Conservation (phyloP, 35 echinoderm and acorn worm genomes). For the Amphiura filiformis region DNA sequence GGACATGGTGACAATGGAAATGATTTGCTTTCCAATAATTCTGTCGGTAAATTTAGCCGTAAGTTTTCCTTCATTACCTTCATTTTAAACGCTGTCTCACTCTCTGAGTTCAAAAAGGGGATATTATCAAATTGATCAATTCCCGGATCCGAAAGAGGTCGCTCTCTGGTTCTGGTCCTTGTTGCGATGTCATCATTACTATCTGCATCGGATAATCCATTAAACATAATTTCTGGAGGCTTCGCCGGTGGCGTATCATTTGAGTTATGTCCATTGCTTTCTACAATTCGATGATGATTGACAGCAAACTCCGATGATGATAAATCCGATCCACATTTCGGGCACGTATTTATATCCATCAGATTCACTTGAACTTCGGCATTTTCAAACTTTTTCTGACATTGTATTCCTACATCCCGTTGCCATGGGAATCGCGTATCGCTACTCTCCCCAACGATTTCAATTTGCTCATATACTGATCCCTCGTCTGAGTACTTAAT, state of each 20-base stretch:
- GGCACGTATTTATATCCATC: background rate
- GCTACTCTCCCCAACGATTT: conserved; percentile 43
- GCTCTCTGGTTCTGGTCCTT: background rate
- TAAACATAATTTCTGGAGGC: background rate
- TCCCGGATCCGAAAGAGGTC: background rate
- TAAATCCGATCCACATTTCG: background rate
- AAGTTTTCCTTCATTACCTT: conserved; percentile 3
- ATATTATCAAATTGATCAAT: conserved; percentile 4
- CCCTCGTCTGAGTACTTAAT: conserved; percentile 30
- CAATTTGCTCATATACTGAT: conserved; percentile 36
- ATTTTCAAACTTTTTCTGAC: conserved; percentile 1
- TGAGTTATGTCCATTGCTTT: background rate
- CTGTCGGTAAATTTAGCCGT: background rate
- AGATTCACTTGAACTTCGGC: conserved; percentile 4
- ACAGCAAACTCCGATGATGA: background rate
- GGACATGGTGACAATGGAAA: conserved; percentile 27
- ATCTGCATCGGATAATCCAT: background rate
- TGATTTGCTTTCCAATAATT: conserved; percentile 10
- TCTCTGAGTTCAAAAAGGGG: background rate
- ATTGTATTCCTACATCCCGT: conserved; percentile 52
- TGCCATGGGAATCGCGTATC: conserved; percentile 52
- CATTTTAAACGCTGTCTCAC: background rate
- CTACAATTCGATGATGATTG: background rate
- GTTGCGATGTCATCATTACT: background rate
- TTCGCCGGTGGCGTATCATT: background rate